phyloP scores from a whole-genome alignment of 1,140 invertebrate species.

The Nephila pilipes region DNA sequence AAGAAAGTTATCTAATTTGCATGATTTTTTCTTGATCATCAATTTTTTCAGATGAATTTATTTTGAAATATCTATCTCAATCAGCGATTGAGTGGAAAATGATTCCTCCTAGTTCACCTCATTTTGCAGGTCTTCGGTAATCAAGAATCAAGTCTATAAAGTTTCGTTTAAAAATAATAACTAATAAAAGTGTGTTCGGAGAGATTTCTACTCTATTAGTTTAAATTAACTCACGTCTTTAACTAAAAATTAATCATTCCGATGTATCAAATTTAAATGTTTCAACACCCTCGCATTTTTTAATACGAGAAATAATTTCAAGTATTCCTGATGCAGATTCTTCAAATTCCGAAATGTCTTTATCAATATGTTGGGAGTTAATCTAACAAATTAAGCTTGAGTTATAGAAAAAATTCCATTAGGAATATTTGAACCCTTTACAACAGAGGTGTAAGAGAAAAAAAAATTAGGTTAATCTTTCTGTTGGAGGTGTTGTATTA shows the following conservation, averaged over 20 bases:
- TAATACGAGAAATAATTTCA: no score
- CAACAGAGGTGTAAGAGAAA: not conserved
- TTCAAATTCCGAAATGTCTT: no score
- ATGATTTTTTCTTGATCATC: no score
- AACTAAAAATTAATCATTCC: constrained; percentile 80
- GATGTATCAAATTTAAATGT: constrained; percentile 80
- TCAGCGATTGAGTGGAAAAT: constrained; percentile 20
- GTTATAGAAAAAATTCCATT: no score
- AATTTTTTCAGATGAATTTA: not conserved
- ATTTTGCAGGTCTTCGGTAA: constrained; percentile 20
- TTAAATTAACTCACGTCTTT: constrained; percentile 50
- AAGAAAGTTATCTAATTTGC: no score
- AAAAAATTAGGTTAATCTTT: not conserved
- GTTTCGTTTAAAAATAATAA: not conserved
- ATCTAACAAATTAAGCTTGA: no score
- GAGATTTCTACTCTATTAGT: constrained; percentile 65
- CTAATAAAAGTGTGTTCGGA: constrained; percentile 46
- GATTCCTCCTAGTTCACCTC: constrained; percentile 42
- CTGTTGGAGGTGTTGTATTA: constrained; percentile 78
- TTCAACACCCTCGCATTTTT: not conserved
- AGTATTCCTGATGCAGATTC: no score
- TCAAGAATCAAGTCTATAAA: not conserved
- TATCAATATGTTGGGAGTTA: no score
- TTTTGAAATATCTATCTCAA: constrained; percentile 20
- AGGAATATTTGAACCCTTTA: no score